Evolutionary conservation across 2,113 vertebrate genomes (phyloP).

Genomic region (Abramis brama): DNA sequence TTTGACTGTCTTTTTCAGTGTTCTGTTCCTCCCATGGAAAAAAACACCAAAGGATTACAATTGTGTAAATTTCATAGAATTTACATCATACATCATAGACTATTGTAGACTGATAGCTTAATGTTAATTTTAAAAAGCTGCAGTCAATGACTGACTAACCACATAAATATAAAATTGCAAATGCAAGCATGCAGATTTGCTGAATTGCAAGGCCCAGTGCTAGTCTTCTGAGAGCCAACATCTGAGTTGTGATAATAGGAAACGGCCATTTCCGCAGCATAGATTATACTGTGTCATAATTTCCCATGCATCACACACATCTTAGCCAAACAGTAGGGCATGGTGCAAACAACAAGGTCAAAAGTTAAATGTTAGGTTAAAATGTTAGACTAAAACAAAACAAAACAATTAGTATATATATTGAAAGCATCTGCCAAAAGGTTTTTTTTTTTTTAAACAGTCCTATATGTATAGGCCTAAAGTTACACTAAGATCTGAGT

Average conservation of each 20-base stretch:
- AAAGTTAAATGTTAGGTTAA: background rate
- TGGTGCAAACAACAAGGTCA: background rate
- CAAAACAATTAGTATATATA: background rate
- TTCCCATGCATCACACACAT: background rate
- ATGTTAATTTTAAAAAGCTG: conserved; percentile 9
- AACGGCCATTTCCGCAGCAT: background rate
- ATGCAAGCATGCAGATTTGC: conserved; percentile 17
- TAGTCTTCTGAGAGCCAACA: conserved; percentile 14
- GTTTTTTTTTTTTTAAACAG: no score
- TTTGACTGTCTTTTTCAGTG: background rate
- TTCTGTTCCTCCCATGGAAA: background rate
- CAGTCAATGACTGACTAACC: background rate
- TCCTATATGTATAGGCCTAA: background rate
- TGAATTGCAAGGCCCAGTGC: conserved; percentile 23
- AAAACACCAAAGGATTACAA: conserved; percentile 12
- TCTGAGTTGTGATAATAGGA: background rate
- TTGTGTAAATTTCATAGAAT: background rate
- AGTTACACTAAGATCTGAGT: background rate
- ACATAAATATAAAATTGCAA: conserved; percentile 1
- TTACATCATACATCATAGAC: background rate
- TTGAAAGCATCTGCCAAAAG: background rate
- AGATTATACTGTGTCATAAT: background rate
- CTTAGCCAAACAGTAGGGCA: background rate
- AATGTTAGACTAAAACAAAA: background rate
- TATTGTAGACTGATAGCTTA: background rate